Evolutionary conservation across 2,797 vertebrate species (phyloP).

Genomic region (Sebastes hubbsi): DNA sequence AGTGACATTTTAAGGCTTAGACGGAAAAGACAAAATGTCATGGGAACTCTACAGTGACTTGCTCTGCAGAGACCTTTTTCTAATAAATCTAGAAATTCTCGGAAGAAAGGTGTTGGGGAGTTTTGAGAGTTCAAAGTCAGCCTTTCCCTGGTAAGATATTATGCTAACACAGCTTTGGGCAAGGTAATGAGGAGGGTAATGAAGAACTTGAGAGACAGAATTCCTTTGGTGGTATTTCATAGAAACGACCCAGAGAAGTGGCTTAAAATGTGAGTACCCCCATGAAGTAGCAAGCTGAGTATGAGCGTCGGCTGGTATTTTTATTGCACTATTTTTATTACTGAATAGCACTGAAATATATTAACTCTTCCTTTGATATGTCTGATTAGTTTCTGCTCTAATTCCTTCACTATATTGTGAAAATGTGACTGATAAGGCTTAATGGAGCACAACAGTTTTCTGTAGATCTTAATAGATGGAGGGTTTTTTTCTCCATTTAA

Average conservation of each 20-base stretch:
- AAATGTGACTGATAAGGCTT: background rate
- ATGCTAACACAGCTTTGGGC: slow-evolving; percentile 29
- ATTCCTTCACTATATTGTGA: background rate
- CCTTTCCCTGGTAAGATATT: slow-evolving; percentile 11
- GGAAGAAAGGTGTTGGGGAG: slow-evolving; percentile 9
- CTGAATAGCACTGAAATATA: background rate
- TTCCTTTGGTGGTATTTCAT: slow-evolving; percentile 18
- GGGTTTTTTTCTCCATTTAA: background rate
- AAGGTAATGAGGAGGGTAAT: slow-evolving; percentile 45
- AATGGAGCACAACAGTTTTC: background rate
- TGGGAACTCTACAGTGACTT: slow-evolving; percentile 24
- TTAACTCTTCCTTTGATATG: background rate
- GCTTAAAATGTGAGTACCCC: background rate
- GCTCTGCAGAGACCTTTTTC: slow-evolving; percentile 20
- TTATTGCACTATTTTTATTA: background rate
- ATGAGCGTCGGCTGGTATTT: background rate
- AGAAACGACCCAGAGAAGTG: slow-evolving; percentile 14
- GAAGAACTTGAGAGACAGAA: slow-evolving; percentile 1
- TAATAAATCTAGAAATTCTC: slow-evolving; percentile 36
- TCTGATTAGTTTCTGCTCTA: background rate
- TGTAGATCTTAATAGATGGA: background rate
- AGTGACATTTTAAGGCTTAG: slow-evolving; percentile 61
- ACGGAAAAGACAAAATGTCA: slow-evolving; percentile 65
- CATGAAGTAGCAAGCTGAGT: background rate
- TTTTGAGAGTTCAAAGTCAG: slow-evolving; percentile 28